Conservation (phyloP, 1,140 invertebrate species). For the Bombus picipes region DNA sequence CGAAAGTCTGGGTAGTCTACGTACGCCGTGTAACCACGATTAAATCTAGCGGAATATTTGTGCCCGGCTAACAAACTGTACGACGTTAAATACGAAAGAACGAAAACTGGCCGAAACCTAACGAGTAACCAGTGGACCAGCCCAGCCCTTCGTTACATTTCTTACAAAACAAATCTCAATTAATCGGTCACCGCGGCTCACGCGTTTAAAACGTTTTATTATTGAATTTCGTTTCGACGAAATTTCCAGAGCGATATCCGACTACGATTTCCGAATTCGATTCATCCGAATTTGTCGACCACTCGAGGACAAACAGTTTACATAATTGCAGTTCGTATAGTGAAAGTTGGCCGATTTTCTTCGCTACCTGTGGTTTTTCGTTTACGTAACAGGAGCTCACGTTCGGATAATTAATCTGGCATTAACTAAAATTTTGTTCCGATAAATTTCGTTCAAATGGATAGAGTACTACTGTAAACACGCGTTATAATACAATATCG, state of each 20-base stretch:
- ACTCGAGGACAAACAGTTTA: too few relatives aligned
- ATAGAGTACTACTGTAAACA: too few relatives aligned
- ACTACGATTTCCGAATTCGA: too few relatives aligned
- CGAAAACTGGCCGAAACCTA: neutral
- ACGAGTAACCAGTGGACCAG: slow-evolving; percentile 11
- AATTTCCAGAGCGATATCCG: neutral
- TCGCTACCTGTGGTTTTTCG: too few relatives aligned
- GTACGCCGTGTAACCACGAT: slow-evolving; percentile 74
- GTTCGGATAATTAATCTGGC: too few relatives aligned
- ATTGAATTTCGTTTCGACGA: neutral
- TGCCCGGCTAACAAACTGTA: slow-evolving; percentile 70
- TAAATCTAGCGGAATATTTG: slow-evolving; percentile 78
- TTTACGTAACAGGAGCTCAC: too few relatives aligned
- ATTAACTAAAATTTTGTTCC: too few relatives aligned
- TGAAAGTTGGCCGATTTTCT: too few relatives aligned
- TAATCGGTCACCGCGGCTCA: neutral
- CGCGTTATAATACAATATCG: too few relatives aligned
- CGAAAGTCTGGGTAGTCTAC: slow-evolving; percentile 72
- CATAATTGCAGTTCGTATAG: too few relatives aligned
- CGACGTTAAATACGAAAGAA: slow-evolving; percentile 31
- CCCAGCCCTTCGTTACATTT: neutral
- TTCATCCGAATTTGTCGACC: too few relatives aligned
- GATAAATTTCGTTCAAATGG: too few relatives aligned
- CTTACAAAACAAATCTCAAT: neutral
- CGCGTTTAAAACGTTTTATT: neutral